Base-by-base conservation (phyloP, 2,797 vertebrate species). In the Acanthopagrus latus region DNA sequence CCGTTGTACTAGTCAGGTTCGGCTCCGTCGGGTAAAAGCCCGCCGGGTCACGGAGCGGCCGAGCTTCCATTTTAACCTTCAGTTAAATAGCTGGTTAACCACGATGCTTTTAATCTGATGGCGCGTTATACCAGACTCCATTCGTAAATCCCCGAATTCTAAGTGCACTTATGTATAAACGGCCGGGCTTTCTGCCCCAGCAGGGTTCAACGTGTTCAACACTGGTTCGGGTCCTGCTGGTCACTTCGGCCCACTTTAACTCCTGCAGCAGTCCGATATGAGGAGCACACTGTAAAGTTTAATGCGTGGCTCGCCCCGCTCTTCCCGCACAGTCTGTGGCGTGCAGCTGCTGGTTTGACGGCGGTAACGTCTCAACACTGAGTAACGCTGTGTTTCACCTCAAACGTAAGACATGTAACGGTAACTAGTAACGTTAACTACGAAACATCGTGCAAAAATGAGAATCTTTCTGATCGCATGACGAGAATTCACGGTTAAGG, bases 31-130 rank as follows among this genome's bases (percentile, higher is more conserved):
- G 27, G 55, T 48, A 4, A 25, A 57, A 68, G 17, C 4, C 1
- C 6, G 7, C 12, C 0, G 56, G 7, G 38, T 7, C 18, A 27
- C 17, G 9, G 54, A 18, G 18, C 33, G 6, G 3, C 23, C 57
- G 47, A 20, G 63, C 71, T 76, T 13, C 64, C 72, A 71, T 72
- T 74, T 86, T 76, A 82, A 69, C 76, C 73, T 74, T 56, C 67
- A 20, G 50, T 20, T 29, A 18, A 25, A 71, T 16, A 46, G 23
- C 59, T 50, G 43, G 3, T 41, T 16, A 9, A 48, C 23, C 47
- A 21, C 65, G 52, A 29, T 65, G 55, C 44, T 7, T 44, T 11
- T 38, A 13, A 64, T 56, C 62, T 50, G 55, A 74, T 58, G 80
- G 76, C 79, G 81, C 64, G 33, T 69, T 21, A 14, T 3, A 3